Evolutionary conservation across 2,888 invertebrate genomes (phyloP).

Genomic region (Bellardia pandia): DNA sequence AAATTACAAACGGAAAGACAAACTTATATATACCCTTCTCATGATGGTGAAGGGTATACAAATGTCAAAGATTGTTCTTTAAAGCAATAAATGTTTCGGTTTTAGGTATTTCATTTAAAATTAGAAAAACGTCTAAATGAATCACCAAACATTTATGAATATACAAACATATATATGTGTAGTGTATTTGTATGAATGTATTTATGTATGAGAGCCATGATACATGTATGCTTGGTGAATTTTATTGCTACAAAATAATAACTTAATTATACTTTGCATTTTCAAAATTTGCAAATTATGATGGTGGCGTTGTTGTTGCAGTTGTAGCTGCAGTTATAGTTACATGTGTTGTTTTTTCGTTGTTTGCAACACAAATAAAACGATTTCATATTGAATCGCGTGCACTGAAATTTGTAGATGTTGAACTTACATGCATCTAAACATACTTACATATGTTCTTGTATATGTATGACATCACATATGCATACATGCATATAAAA

Average conservation of each 20-base stretch:
- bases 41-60: no score
- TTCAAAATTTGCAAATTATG: conserved; percentile 70
- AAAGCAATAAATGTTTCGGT: no score
- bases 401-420: conserved; percentile 32
- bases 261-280: conserved; percentile 76
- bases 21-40: no score
- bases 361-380: conserved; percentile 37
- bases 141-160: background rate
- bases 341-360: conserved; percentile 25
- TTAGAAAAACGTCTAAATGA: no score
- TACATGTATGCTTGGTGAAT: conserved; percentile 66
- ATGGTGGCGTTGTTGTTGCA: conserved; percentile 30
- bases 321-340: conserved; percentile 15
- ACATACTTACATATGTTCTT: background rate
- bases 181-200: background rate
- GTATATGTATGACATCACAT: background rate
- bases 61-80: no score
- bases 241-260: conserved; percentile 75
- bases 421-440: conserved; percentile 21
- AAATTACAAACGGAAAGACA: no score
- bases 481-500: background rate
- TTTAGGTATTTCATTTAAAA: no score
- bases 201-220: conserved; percentile 8
- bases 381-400: conserved; percentile 56
- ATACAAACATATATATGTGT: background rate